Base-by-base conservation (phyloP, 2,888 invertebrate genomes). In the Hydrotaea cyrtoneurina region DNA sequence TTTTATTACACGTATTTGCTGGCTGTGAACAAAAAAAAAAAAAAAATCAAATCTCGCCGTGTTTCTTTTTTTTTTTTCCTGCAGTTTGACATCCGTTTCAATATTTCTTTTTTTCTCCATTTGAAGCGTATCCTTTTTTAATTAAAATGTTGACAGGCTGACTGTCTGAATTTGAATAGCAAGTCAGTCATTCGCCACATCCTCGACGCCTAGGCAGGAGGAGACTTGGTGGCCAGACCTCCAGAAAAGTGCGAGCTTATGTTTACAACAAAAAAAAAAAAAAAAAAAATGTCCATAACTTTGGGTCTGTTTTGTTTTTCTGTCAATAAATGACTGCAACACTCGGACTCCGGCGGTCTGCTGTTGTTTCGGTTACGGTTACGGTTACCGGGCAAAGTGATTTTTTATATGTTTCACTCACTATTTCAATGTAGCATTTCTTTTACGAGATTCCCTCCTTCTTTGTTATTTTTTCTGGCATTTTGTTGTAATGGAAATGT, bases 81-180 rank as follows among this genome's bases (percentile, higher is more conserved):
- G 0, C 31, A 73, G 73, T 80, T 83, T 80, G 80, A 83, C 82
- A 85, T 83, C 82, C 85, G 78, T 83, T 85, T 80, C 75, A 83
- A 82, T 83, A 82, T 64, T 76, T 64, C 76, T 82, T 62, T 74
- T 73, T 62, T 57, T 62, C 73, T 55, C 73, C 86, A 82, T 82
- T 85, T 86, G 86, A 86, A 85, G 86, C 92, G 91, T 89, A 92
- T 91, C 91, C 92, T 91, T 92, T 92, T 92, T 92, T 92, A 92
- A 92, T 92, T 92, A 92, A 92, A 92, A 92, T 92, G 92, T 92
- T 92, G 92, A 92, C 92, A 92, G 92, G 91, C 86, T 83, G 82
- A 82, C 82, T 72, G 82, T 78, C 81, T 69, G 71, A 79, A 85
- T 85, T 85, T 85, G 85, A 85, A 85, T 85, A 82, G 85, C 85